Evolutionary conservation across 2,888 invertebrate species (phyloP), one percentile per base, ranked within the genome.

Genomic region (Chrysodeixis includens): DNA sequence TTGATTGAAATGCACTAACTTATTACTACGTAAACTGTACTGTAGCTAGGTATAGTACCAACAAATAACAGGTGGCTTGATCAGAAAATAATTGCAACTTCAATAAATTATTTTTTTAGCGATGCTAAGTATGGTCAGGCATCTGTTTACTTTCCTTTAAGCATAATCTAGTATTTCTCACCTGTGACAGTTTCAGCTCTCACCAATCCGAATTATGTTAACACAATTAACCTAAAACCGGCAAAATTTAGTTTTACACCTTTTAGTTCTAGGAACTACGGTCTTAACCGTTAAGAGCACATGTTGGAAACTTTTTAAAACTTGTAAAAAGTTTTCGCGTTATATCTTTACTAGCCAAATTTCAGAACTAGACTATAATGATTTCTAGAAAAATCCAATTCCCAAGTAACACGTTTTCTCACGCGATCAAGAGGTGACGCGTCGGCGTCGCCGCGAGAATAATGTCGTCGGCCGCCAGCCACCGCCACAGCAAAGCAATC

Each of bases 391-490:
- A 70, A 59, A 86, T 81, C 81, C 79, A 84, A 85, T 88, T 88
- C 82, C 84, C 83, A 69, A 85, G 84, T 86, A 90, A 87, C 87
- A 87, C 87, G 89, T 89, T 89, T 81, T 89, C 86, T 87, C 86
- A 86, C 87, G 87, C 90, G 87, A 83, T 83, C 83, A 85, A 81
- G 84, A 88, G 88, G 87, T 92, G 92, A 92, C 91, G 92, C 92
- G 92, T 88, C 91, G 89, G 91, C 90, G 88, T 88, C 90, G 88
- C 86, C 86, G 87, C 85, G 87, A 85, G 87, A 86, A 86, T 86
- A 86, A 88, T 89, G 90, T 90, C 90, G 90, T 88, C 89, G 89
- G 85, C 88, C 83, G 88, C 83, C 84, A 86, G 85, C 88, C 86
- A 86, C 83, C 81, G 88, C 88, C 87, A 87, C 85, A 82, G 85